Conservation (phyloP, 2,888 invertebrate genomes). For the Sympetrum striolatum region DNA sequence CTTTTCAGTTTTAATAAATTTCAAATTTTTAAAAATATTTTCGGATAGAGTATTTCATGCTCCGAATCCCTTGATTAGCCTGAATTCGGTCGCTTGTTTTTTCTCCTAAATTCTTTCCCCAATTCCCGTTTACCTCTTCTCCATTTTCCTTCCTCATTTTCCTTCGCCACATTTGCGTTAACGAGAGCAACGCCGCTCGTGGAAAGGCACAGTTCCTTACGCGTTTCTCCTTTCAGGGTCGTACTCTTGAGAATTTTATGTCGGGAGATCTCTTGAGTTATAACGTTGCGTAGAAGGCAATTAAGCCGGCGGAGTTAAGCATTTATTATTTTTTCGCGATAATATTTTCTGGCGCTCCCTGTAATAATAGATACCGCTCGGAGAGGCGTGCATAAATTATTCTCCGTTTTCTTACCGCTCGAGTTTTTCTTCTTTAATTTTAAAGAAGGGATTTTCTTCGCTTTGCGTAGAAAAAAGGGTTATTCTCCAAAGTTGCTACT, state of each 20-base stretch:
- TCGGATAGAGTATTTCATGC: no score
- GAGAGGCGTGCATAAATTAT: not conserved
- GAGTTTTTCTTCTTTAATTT: not conserved
- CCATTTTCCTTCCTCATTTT: not conserved
- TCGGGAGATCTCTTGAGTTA: not conserved
- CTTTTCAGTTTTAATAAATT: no score
- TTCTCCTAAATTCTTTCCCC: not conserved
- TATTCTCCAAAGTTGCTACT: not conserved
- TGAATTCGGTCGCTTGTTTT: no score
- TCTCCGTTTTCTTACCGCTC: not conserved
- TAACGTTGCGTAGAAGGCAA: conserved; percentile 5
- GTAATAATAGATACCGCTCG: not conserved
- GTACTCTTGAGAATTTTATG: not conserved
- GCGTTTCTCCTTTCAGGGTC: not conserved
- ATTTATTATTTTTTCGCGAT: not conserved
- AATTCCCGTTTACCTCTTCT: not conserved
- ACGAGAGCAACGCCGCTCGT: not conserved
- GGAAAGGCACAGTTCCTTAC: not conserved
- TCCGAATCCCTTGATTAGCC: no score
- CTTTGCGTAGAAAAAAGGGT: not conserved
- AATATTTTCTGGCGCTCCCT: not conserved
- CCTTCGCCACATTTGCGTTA: not conserved
- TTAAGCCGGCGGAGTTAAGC: not conserved
- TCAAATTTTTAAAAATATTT: no score
- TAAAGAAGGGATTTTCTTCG: not conserved